Evolutionary conservation across 2,797 vertebrate species (phyloP).

Genomic region (Anguilla pacifica): DNA sequence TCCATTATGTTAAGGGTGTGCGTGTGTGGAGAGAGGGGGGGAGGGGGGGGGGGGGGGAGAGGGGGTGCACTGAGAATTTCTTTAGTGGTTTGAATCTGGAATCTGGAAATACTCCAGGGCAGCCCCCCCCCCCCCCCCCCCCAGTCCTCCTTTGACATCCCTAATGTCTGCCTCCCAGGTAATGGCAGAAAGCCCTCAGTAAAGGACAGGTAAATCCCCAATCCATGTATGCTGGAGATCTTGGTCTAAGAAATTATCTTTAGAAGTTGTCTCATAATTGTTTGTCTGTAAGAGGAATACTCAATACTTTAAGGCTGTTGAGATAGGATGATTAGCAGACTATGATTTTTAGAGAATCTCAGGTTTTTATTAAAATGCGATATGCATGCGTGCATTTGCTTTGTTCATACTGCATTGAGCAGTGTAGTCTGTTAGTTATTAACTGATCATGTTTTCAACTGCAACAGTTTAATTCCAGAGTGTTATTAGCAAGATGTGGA

Average conservation of each 20-base stretch:
- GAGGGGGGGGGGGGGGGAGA: not conserved
- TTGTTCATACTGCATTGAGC: not conserved
- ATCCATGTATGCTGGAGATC: not conserved
- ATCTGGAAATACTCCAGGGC: not conserved
- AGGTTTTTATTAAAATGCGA: not conserved
- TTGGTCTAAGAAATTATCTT: not conserved
- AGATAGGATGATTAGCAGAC: not conserved
- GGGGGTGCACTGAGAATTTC: not conserved
- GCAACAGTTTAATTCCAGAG: not conserved
- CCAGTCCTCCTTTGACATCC: not conserved
- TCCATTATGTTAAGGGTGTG: not conserved
- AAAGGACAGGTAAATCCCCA: not conserved
- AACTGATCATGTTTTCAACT: not conserved
- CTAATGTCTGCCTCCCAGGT: conserved; percentile 12
- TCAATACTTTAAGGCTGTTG: not conserved
- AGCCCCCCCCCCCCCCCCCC: not conserved
- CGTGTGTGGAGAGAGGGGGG: not conserved
- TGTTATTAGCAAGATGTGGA: not conserved
- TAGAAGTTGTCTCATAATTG: not conserved
- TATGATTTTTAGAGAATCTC: not conserved
- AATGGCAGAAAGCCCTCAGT: conserved; percentile 11
- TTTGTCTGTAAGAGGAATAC: not conserved
- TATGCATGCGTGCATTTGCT: not conserved
- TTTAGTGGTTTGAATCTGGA: not conserved
- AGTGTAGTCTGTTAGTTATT: not conserved